These are phyloP conservation scores for Aphelenchoides fujianensis DNA, from an alignment of 1,140 invertebrate genomes.

Conservation along the genomic window DNA sequence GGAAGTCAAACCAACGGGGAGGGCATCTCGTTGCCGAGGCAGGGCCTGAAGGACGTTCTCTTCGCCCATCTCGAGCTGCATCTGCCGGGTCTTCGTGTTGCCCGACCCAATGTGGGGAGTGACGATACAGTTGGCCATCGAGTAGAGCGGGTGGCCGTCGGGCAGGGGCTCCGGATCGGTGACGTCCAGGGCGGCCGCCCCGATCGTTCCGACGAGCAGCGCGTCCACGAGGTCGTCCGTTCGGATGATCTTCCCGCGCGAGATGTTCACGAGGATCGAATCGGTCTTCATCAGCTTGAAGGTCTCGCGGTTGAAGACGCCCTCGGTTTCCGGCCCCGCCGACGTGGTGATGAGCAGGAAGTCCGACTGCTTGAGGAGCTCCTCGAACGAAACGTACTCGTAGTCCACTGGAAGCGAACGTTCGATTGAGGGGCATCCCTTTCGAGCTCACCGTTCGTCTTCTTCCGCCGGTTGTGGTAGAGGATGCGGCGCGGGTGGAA, in stretches of 20 bases:
- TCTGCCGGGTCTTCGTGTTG: conserved; percentile 17
- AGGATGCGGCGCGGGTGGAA: conserved; percentile 28
- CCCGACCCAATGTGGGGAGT: conserved; percentile 36
- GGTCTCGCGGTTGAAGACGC: conserved; percentile 72
- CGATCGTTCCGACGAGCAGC: conserved; percentile 72
- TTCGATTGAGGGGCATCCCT: too few relatives aligned
- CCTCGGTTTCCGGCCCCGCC: conserved; percentile 72
- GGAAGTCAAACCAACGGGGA: conserved; percentile 26
- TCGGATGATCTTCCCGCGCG: conserved; percentile 63
- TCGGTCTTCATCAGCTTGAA: conserved; percentile 78
- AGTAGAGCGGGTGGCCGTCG: conserved; percentile 73
- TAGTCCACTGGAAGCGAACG: conserved; percentile 65
- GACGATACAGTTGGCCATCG: conserved; percentile 71
- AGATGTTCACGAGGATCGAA: conserved; percentile 78
- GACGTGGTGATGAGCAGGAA: conserved; percentile 75
- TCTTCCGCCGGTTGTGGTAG: conserved; percentile 31
- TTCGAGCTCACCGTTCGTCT: conserved; percentile 27
- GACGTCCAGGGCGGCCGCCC: conserved; percentile 83
- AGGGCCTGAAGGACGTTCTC: conserved; percentile 31
- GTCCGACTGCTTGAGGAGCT: conserved; percentile 72
- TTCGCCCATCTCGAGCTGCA: conserved; percentile 24
- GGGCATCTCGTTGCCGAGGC: conserved; percentile 26
- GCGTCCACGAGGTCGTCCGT: conserved; percentile 66
- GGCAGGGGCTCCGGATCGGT: conserved; percentile 85
- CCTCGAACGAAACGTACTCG: conserved; percentile 71